These are phyloP conservation scores for Drosophila imparisetae DNA, from an alignment of 2,888 invertebrate genomes.

Conservation along the genomic window DNA sequence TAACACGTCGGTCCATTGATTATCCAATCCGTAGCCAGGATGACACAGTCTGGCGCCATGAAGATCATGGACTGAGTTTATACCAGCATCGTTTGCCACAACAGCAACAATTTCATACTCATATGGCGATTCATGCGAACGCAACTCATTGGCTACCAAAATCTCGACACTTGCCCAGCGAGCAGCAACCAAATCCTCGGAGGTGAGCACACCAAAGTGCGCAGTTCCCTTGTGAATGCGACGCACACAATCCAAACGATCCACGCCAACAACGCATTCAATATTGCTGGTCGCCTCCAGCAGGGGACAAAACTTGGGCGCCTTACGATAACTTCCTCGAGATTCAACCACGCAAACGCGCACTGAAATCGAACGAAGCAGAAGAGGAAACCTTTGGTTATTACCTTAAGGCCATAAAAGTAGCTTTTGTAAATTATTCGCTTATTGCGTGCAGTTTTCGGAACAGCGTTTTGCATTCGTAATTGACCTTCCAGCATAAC, in stretches of 20 bases:
- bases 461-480: slow-evolving; percentile 23
- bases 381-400: slow-evolving; percentile 13
- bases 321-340: slow-evolving; percentile 87
- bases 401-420: neutral
- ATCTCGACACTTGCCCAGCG: slow-evolving; percentile 89
- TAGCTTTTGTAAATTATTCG: slow-evolving; percentile 4
- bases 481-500: slow-evolving; percentile 54
- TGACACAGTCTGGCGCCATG: slow-evolving; percentile 91
- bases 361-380: slow-evolving; percentile 84
- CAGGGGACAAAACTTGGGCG: slow-evolving; percentile 88
- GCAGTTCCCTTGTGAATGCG: slow-evolving; percentile 91
- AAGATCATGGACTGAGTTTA: slow-evolving; percentile 87
- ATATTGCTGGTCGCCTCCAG: slow-evolving; percentile 87
- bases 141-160: slow-evolving; percentile 89
- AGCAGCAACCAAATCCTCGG: slow-evolving; percentile 93
- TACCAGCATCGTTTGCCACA: slow-evolving; percentile 87
- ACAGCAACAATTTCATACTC: slow-evolving; percentile 89
- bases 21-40: slow-evolving; percentile 90
- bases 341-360: slow-evolving; percentile 90
- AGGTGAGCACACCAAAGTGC: slow-evolving; percentile 93
- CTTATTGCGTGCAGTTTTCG: slow-evolving; percentile 38
- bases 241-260: slow-evolving; percentile 93
- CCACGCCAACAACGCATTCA: slow-evolving; percentile 89
- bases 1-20: slow-evolving; percentile 91
- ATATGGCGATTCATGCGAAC: slow-evolving; percentile 86